These are phyloP conservation scores for Euproctis similis DNA, from an alignment of 2,888 invertebrate genomes.

Conservation along the genomic window DNA sequence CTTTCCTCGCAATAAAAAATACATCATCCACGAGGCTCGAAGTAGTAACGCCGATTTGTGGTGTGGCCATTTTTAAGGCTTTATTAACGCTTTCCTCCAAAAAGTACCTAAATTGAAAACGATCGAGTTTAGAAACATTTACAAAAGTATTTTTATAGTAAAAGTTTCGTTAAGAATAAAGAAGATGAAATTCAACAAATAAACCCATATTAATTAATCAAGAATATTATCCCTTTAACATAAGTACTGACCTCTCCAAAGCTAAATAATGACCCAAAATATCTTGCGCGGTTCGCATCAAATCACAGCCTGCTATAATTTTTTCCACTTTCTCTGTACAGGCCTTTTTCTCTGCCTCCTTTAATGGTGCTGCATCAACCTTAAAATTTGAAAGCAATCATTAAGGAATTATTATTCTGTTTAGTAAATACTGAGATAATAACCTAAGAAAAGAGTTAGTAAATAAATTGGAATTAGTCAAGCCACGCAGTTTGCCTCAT, in stretches of 20 bases:
- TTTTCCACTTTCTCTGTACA: slow-evolving; percentile 63
- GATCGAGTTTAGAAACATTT: no score
- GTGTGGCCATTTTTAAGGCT: slow-evolving; percentile 86
- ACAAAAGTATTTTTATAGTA: no score
- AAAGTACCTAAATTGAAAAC: slow-evolving; percentile 80
- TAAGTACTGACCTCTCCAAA: slow-evolving; percentile 81
- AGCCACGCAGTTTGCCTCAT: no score
- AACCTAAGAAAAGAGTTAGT: no score
- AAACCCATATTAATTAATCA: no score
- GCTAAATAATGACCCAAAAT: slow-evolving; percentile 91
- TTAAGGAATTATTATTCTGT: no score
- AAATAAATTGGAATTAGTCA: no score
- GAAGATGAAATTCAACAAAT: no score
- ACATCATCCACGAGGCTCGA: slow-evolving; percentile 98
- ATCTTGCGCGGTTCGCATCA: slow-evolving; percentile 87
- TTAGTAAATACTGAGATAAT: no score
- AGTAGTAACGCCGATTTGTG: slow-evolving; percentile 83
- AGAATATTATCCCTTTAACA: no score
- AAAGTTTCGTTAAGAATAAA: no score
- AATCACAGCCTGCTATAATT: slow-evolving; percentile 81
- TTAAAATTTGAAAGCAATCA: no score
- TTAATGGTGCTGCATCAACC: slow-evolving; percentile 37
- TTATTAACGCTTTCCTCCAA: slow-evolving; percentile 96
- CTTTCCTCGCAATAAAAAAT: slow-evolving; percentile 97
- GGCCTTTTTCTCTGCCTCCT: slow-evolving; percentile 31